Evolutionary conservation across 2,113 vertebrate species (phyloP), one percentile per base, ranked within the genome.

Genomic region (Poecile atricapillus): DNA sequence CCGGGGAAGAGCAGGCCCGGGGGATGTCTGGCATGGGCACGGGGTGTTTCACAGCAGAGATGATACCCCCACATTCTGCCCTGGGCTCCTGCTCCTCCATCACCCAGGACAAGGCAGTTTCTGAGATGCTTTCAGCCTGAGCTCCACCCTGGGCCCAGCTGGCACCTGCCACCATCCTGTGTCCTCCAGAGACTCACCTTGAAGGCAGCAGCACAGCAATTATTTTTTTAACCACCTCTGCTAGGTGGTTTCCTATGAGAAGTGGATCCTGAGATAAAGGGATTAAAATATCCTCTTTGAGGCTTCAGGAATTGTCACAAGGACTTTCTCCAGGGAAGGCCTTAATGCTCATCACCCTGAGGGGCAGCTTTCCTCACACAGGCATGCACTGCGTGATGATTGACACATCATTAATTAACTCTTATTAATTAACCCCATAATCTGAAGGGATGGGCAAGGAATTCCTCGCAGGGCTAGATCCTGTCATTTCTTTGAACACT

Each of bases 361-460:
- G 87, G 78, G 90, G 75, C 73, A 88, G 82, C 64, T 59, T 83
- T 69, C 65, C 63, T 86, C 60, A 68, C 16, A 35, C 33, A 85
- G 82, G 11, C 92, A 5, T 15, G 75, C 14, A 1, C 53, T 85
- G 52, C 28, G 2, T 37, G 52, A 37, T 90, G 92, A 96, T 63
- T 92, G 93, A 68, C 93, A 78, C 60, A 20, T 81, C 52, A 35
- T 81, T 96, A 93, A 96, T 94, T 94, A 93, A 79, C 82, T 75
- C 43, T 41, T 94, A 81, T 75, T 93, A 93, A 97, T 97, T 97
- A 96, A 93, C 94, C 90, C 85, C 37, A 19, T 70, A 68, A 77
- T 94, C 90, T 88, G 71, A 83, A 87, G 90, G 79, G 71, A 73
- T 56, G 44, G 15, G 49, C 35, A 27, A 88, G 44, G 75, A 92